Base-by-base conservation (phyloP, 2,888 invertebrate species). In the Calliphora vomitoria region DNA sequence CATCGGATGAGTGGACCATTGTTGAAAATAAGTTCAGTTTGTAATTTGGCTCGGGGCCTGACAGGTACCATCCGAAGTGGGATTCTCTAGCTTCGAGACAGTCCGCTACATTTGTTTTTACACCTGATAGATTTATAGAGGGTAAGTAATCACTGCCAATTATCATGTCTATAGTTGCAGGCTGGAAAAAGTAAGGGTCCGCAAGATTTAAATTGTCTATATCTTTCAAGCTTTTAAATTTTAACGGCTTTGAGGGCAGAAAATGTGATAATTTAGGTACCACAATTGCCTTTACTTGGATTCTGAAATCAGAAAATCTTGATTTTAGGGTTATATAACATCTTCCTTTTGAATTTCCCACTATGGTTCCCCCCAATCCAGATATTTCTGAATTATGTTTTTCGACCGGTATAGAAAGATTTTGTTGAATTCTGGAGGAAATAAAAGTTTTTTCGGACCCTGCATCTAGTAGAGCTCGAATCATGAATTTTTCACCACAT, bases 391-490 rank as follows among this genome's bases (percentile, higher is more conserved):
- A 68, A 44, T 13, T 41, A 31, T 31, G 60, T 1, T 11, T 25
- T 60, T 60, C 31, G 11, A 60, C 5, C 5, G 60, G 60, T 13
- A 60, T 2, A 2, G 60, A 25, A 15, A 60, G 15, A 15, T 25
- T 31, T 13, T 25, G 31, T 31, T 60, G 60, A 11, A 60, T 1
- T 11, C 15, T 25, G 4, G 60, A 15, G 11, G 31, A 25, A 31
- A 60, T 60, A 60, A 60, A 60, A 2, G 31, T 31, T 15, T 60
- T 60, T 15, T 35, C 60, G 3, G 60, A 13, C 15, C 60, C 60
- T 6, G 60, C 31, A 15, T 64, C 64, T 18, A 64, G 18, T 15
- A 64, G 38, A 64, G 64, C 64, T 18, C 20, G n/a, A n/a, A 64
- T n/a, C 4, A 31, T 64, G 8, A 64, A 64, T 38, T 35, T 3